phyloP scores from a whole-genome alignment of 2,797 vertebrate species.

The Coregonus ussuriensis region DNA sequence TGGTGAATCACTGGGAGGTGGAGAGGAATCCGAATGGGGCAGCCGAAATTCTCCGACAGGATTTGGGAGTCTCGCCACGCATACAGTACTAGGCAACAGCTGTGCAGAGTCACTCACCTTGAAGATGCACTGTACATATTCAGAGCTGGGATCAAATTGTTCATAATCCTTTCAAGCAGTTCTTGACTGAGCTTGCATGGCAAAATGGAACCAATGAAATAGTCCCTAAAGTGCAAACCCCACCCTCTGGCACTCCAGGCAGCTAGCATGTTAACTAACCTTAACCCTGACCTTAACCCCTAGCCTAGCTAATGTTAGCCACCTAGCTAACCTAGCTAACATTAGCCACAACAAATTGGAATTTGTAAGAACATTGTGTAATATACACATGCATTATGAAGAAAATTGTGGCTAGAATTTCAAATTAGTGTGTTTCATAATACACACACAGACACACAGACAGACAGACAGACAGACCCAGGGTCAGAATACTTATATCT shows the following conservation, averaged over 20 bases:
- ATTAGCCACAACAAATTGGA: too few species aligned
- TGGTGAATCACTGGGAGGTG: background rate
- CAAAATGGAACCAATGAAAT: background rate
- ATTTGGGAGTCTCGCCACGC: constrained; percentile 6
- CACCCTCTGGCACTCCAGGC: background rate
- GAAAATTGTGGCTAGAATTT: too few species aligned
- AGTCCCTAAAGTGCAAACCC: background rate
- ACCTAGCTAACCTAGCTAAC: too few species aligned
- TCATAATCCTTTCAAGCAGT: background rate
- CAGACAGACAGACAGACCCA: too few species aligned
- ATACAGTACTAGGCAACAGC: background rate
- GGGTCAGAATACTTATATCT: too few species aligned
- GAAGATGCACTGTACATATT: background rate
- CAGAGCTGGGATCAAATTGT: background rate
- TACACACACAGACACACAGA: too few species aligned
- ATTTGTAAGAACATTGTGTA: too few species aligned
- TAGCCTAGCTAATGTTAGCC: too few species aligned
- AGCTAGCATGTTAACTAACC: too few species aligned
- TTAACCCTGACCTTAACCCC: too few species aligned
- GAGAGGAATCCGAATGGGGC: background rate
- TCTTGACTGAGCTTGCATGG: background rate
- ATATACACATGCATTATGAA: too few species aligned
- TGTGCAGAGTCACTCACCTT: background rate
- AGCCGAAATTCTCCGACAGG: background rate
- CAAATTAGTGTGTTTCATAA: too few species aligned